Base-by-base conservation (phyloP, 2,888 invertebrate genomes). In the Eupithecia pulchellata region DNA sequence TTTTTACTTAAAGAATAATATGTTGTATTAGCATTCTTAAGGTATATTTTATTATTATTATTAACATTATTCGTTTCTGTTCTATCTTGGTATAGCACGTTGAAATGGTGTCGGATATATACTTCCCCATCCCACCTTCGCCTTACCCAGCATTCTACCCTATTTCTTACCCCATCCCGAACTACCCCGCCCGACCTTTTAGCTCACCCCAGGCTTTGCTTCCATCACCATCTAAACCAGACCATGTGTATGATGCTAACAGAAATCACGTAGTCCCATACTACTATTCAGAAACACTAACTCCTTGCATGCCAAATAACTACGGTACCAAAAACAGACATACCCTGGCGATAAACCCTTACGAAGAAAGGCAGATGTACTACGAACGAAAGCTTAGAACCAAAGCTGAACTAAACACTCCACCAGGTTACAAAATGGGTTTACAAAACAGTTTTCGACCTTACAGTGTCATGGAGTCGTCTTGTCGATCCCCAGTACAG, bases 101-200 rank as follows among this genome's bases (percentile, higher is more conserved):
- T 95, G 96, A 96, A 95, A 95, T 96, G 95, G 96, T 96, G 95
- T 96, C 96, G 95, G 96, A 97, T 92, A 95, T 96, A 89, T 96
- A 96, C 93, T 96, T 96, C 83, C 96, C 96, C 29, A 89, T 94
- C 77, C 91, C 93, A 29, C 90, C 92, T 60, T 91, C 93, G 75
- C 89, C 91, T 1, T 91, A 91, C 82, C 91, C 94, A 63, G 90
- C 93, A 82, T 89, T 91, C 81, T 90, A 93, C 79, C 93, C 89
- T 36, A 90, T 91, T 69, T 92, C 91, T 77, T 91, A 92, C 81
- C 95, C 94, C 34, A 87, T 94, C 78, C 75, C 66, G 4, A 74
- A 74, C 30, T 76, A 77, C 57, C 75, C 69, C 13, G 66, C 75
- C 29, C 64, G 89, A 60, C 86, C 89, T 27, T 78, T 88, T 75